Conservation (phyloP, 2,797 vertebrate species). For the Falco naumanni region DNA sequence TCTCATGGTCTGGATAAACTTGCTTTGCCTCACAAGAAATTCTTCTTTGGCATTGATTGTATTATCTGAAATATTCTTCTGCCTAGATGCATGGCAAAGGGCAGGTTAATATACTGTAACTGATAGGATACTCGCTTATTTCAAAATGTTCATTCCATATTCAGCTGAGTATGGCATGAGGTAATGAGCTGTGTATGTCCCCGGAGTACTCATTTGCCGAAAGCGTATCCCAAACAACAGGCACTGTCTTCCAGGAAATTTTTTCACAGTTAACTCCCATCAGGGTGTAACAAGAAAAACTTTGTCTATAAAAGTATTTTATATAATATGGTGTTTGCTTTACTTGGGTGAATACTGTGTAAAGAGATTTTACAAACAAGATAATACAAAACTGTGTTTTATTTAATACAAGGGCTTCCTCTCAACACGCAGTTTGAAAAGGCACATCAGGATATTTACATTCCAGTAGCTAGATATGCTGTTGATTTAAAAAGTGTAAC, state of each 20-base stretch:
- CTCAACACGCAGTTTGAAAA: background rate
- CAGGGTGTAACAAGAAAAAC: constrained; percentile 17
- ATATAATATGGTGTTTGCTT: background rate
- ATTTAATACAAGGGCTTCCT: background rate
- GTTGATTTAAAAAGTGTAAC: background rate
- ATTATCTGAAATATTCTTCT: background rate
- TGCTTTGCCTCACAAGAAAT: background rate
- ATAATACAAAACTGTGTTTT: background rate
- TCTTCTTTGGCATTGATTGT: background rate
- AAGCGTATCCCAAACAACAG: background rate
- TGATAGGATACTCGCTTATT: background rate
- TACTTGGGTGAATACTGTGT: background rate
- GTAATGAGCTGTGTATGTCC: background rate
- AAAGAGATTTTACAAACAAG: background rate
- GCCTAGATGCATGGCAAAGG: background rate
- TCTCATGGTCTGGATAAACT: background rate
- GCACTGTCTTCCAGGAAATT: constrained; percentile 24
- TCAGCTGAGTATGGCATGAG: background rate
- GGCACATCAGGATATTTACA: background rate
- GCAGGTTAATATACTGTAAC: background rate
- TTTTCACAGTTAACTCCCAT: background rate
- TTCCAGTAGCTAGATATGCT: background rate
- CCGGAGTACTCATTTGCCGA: background rate
- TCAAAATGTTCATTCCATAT: background rate
- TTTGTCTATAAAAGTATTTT: background rate